Evolutionary conservation across 2,797 vertebrate genomes (phyloP).

Genomic region (Rhynchonycteris naso): DNA sequence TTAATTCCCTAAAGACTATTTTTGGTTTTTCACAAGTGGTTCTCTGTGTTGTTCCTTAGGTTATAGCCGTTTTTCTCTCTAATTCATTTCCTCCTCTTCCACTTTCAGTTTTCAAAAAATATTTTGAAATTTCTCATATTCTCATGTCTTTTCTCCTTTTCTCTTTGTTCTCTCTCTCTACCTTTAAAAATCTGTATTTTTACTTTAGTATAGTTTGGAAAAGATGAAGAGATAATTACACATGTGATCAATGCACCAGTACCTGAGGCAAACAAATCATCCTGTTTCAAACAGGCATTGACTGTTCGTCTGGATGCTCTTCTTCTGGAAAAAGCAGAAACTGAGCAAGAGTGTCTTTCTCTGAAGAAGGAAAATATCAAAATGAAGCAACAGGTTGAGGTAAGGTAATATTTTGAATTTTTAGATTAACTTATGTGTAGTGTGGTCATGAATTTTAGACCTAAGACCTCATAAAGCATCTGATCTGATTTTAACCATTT

Average conservation of each 20-base stretch:
- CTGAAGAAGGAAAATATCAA: constrained; percentile 91
- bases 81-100: not conserved
- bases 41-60: not conserved
- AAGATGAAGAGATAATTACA: not conserved
- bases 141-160: not conserved
- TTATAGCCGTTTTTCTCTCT: not conserved
- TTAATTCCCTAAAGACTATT: not conserved
- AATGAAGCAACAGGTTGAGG: constrained; percentile 91
- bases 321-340: constrained; percentile 96
- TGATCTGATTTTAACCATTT: constrained; percentile 28
- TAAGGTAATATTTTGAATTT: constrained; percentile 75
- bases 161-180: not conserved
- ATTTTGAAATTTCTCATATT: constrained; percentile 8
- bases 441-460: not conserved
- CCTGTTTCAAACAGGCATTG: constrained; percentile 89
- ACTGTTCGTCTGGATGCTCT: constrained; percentile 92
- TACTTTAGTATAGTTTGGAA: constrained; percentile 4
- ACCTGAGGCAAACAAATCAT: constrained; percentile 20
- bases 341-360: constrained; percentile 90
- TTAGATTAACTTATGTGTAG: not conserved
- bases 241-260: not conserved
- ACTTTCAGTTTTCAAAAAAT: constrained; percentile 26
- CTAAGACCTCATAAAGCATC: constrained; percentile 43
- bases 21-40: not conserved
- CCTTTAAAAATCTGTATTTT: constrained; percentile 30